These are phyloP conservation scores for Atrina japonica DNA, from an alignment of 2,888 invertebrate species.

Conservation along the genomic window DNA sequence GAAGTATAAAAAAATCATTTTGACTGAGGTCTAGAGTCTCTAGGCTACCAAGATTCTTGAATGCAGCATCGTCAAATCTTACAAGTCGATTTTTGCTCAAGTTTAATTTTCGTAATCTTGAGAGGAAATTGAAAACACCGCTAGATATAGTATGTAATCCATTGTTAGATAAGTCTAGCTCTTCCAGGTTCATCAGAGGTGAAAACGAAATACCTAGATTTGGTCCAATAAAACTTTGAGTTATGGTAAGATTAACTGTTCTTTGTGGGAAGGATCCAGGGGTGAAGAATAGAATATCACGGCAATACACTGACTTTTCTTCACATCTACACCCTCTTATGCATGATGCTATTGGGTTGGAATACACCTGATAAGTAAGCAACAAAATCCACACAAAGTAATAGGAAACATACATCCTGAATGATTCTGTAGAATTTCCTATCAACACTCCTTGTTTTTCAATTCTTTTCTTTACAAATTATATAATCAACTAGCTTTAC, in stretches of 20 bases:
- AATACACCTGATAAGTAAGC: too few relatives aligned
- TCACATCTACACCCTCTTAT: conserved; percentile 23
- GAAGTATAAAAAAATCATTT: conserved; percentile 61
- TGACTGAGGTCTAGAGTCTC: conserved; percentile 66
- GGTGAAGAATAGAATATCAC: conserved; percentile 5
- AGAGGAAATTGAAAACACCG: conserved; percentile 51
- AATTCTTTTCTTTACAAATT: too few relatives aligned
- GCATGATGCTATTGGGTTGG: not conserved
- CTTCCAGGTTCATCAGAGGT: conserved; percentile 45
- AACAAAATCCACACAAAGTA: too few relatives aligned
- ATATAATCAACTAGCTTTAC: too few relatives aligned
- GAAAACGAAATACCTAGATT: conserved; percentile 55
- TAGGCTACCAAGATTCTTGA: conserved; percentile 55
- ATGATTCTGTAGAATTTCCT: too few relatives aligned
- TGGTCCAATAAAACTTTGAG: conserved; percentile 54
- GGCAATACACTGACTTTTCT: conserved; percentile 14
- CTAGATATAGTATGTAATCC: conserved; percentile 49
- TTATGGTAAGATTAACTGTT: conserved; percentile 49
- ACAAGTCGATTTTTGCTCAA: conserved; percentile 59
- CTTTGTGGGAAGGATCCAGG: conserved; percentile 19
- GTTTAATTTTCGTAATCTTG: conserved; percentile 47
- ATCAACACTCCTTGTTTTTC: too few relatives aligned
- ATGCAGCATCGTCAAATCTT: conserved; percentile 56
- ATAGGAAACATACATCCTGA: too few relatives aligned
- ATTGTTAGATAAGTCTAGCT: conserved; percentile 51